A percentile compares a stretch with the other conserved stretches of the same genome.
These are phyloP conservation scores for Drosophila orena DNA, from an alignment of 1,140 invertebrate species.

Conservation along the genomic window DNA sequence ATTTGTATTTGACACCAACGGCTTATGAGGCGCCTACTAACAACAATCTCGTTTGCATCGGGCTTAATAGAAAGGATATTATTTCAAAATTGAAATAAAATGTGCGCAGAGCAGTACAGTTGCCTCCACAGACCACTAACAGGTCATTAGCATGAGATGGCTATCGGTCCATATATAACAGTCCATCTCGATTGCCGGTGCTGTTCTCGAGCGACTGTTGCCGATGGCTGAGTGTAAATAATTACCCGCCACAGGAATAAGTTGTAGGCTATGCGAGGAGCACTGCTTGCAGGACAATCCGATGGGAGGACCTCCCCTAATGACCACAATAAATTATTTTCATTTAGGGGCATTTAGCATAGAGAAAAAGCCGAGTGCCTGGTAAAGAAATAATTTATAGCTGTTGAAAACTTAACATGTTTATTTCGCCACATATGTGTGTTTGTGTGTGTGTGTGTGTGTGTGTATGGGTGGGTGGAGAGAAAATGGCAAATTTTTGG, in stretches of 20 bases:
- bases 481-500: slow-evolving; percentile 24
- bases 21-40: too few relatives aligned
- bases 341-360: slow-evolving; percentile 80
- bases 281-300: background rate
- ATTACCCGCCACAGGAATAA: slow-evolving; percentile 30
- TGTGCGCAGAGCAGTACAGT: background rate
- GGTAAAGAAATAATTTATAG: slow-evolving; percentile 80
- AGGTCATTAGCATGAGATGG: slow-evolving; percentile 19
- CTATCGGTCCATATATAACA: slow-evolving; percentile 10
- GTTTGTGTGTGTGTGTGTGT: slow-evolving; percentile 51
- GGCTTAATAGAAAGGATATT: too few relatives aligned
- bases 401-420: slow-evolving; percentile 82
- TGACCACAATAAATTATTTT: slow-evolving; percentile 82
- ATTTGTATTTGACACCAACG: too few relatives aligned
- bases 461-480: slow-evolving; percentile 8
- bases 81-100: too few relatives aligned
- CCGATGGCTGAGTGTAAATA: slow-evolving; percentile 35
- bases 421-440: slow-evolving; percentile 75
- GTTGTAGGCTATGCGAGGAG: slow-evolving; percentile 1
- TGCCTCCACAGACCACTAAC: slow-evolving; percentile 16
- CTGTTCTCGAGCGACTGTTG: slow-evolving; percentile 9
- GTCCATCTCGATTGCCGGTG: slow-evolving; percentile 8
- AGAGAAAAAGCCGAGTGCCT: slow-evolving; percentile 62
- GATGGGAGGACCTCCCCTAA: slow-evolving; percentile 39
- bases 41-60: too few relatives aligned